Percentiles rank a stretch among this genome's conserved stretches.
Conservation (phyloP, 2,113 vertebrate genomes). For the Anser cygnoides region DNA sequence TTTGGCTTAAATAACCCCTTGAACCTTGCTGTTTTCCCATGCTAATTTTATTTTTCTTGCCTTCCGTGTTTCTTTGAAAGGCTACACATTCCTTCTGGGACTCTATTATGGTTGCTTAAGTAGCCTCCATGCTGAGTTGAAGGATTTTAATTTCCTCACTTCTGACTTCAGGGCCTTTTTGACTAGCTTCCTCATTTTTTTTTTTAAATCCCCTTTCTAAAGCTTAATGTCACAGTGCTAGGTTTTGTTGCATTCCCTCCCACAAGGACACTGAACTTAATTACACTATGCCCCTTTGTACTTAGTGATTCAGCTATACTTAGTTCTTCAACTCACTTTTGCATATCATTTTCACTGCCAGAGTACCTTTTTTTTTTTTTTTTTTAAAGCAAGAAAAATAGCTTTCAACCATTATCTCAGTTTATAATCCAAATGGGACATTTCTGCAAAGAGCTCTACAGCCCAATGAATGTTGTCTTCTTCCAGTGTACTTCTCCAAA, state of each 20-base stretch:
- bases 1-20: slow-evolving; percentile 54
- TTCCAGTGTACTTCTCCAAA: not conserved
- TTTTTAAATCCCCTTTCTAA: slow-evolving; percentile 44
- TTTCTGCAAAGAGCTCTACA: not conserved
- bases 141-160: slow-evolving; percentile 76
- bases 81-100: slow-evolving; percentile 61
- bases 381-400: not conserved
- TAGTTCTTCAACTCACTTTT: not conserved
- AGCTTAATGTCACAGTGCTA: slow-evolving; percentile 60
- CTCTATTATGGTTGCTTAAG: slow-evolving; percentile 73
- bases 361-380: not conserved
- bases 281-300: slow-evolving; percentile 50
- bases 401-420: not conserved
- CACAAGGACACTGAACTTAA: slow-evolving; percentile 62
- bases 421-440: not conserved
- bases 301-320: not conserved
- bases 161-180: slow-evolving; percentile 71
- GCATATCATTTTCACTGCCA: not conserved
- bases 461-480: not conserved
- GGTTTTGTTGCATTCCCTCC: slow-evolving; percentile 63
- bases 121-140: slow-evolving; percentile 74
- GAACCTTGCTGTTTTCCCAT: slow-evolving; percentile 57
- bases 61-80: slow-evolving; percentile 37
- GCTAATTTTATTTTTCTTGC: slow-evolving; percentile 65
- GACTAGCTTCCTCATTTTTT: slow-evolving; percentile 45